These are phyloP conservation scores for Phaonia tiefii DNA, from an alignment of 2,888 invertebrate genomes.

Conservation along the genomic window DNA sequence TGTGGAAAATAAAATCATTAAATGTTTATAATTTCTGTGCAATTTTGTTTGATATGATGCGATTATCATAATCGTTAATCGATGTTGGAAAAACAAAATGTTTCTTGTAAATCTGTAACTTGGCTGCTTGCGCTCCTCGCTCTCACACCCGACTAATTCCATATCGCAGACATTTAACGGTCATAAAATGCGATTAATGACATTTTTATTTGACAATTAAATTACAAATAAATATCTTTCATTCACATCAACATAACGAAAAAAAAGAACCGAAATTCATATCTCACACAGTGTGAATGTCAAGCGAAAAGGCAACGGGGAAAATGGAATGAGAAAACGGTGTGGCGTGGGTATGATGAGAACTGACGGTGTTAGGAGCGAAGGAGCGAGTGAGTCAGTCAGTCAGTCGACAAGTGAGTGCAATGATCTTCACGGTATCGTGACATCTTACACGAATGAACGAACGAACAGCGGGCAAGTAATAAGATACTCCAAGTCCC, in stretches of 20 bases:
- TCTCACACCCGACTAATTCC: no score
- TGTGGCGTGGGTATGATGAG: background rate
- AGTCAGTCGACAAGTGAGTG: conserved; percentile 39
- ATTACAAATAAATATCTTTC: conserved; percentile 19
- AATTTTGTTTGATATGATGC: no score
- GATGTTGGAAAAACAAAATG: no score
- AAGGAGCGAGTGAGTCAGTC: background rate
- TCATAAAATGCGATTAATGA: conserved; percentile 17
- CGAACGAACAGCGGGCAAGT: conserved; percentile 26
- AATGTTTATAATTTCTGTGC: no score
- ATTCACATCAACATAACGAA: background rate
- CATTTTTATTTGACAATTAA: conserved; percentile 25
- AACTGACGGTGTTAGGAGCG: background rate
- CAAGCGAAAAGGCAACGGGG: background rate
- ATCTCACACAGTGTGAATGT: no score
- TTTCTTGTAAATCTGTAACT: no score
- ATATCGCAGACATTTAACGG: background rate
- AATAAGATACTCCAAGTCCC: conserved; percentile 10
- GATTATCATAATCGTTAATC: no score
- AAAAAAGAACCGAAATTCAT: background rate
- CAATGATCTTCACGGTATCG: conserved; percentile 51
- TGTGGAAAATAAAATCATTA: no score
- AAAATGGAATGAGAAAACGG: background rate
- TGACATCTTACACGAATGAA: conserved; percentile 9
- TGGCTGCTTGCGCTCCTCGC: no score